Percentiles rank a stretch among this genome's conserved stretches.
phyloP scores from a whole-genome alignment of 2,113 vertebrate genomes.

The Ceyx melanurus region DNA sequence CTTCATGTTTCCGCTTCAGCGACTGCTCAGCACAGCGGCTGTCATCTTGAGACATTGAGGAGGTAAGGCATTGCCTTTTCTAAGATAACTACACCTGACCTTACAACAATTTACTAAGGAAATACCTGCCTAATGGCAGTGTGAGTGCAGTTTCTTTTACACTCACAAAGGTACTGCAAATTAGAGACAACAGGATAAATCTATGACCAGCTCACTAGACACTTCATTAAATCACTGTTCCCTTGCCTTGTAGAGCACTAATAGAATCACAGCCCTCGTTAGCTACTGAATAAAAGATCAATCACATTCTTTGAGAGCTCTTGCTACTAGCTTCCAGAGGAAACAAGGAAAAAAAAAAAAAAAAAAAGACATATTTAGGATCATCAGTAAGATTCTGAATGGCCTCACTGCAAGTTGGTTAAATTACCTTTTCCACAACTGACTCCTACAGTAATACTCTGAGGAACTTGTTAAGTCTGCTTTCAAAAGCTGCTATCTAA shows the following conservation, averaged over 20 bases:
- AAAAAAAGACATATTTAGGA: conserved; percentile 78
- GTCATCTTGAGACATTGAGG: conserved; percentile 79
- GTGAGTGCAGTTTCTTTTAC: conserved; percentile 61
- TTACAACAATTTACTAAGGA: conserved; percentile 84
- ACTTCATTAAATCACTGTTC: conserved; percentile 97
- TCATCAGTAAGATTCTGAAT: conserved; percentile 84
- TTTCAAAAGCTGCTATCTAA: conserved; percentile 86
- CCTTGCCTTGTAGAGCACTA: conserved; percentile 88
- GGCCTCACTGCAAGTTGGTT: conserved; percentile 86
- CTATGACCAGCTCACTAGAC: conserved; percentile 88
- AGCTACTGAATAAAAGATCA: conserved; percentile 93
- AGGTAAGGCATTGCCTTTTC: conserved; percentile 74
- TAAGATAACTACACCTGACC: conserved; percentile 87
- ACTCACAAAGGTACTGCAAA: conserved; percentile 76
- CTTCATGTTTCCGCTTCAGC: conserved; percentile 80
- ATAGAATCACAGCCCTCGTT: conserved; percentile 95
- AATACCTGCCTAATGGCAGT: conserved; percentile 85
- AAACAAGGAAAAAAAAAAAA: conserved; percentile 62
- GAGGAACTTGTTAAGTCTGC: conserved; percentile 96
- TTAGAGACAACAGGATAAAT: conserved; percentile 86
- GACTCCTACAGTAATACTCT: conserved; percentile 87
- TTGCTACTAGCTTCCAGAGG: conserved; percentile 80
- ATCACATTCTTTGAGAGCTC: conserved; percentile 88
- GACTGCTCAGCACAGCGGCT: conserved; percentile 76
- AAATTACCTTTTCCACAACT: conserved; percentile 87